A percentile compares a stretch with the other conserved stretches of the same genome.
Conservation (phyloP, 1,140 invertebrate genomes). For the Vanessa tameamea region DNA sequence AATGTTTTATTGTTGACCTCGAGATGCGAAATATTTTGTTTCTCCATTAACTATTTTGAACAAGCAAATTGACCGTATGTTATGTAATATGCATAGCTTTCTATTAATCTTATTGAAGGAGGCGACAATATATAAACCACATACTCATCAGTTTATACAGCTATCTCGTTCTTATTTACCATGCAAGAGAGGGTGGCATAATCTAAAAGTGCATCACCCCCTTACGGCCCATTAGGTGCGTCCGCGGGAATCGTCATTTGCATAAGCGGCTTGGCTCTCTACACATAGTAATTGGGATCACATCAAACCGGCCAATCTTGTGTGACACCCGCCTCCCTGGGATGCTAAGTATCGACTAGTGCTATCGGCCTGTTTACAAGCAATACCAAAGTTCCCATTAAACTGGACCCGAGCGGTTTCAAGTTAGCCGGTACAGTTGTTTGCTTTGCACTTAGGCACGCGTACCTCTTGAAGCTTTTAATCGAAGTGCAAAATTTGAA, state of each 20-base stretch:
- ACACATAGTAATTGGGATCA: conserved; percentile 78
- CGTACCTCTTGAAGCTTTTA: conserved; percentile 72
- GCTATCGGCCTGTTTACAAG: conserved; percentile 32
- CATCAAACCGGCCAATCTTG: conserved; percentile 58
- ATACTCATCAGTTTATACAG: neutral
- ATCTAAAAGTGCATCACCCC: conserved; percentile 65
- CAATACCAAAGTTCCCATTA: conserved; percentile 42
- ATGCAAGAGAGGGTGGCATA: conserved; percentile 13
- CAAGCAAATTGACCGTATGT: too few species aligned
- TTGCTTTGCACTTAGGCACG: conserved; percentile 73
- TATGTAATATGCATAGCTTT: too few species aligned
- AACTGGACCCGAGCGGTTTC: conserved; percentile 48
- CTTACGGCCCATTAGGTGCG: conserved; percentile 73
- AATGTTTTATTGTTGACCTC: too few species aligned
- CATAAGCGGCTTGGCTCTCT: conserved; percentile 77
- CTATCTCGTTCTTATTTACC: conserved; percentile 11
- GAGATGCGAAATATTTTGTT: too few species aligned
- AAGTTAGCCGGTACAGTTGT: conserved; percentile 68
- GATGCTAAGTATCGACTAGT: conserved; percentile 36
- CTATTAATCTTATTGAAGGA: too few species aligned
- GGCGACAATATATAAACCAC: neutral
- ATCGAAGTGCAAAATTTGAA: conserved; percentile 77
- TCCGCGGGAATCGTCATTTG: conserved; percentile 77
- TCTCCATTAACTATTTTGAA: too few species aligned
- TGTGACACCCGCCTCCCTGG: conserved; percentile 45